A percentile compares a stretch with the other conserved stretches of the same genome.
These are phyloP conservation scores for Syritta pipiens DNA, from an alignment of 2,888 invertebrate species.

Conservation along the genomic window DNA sequence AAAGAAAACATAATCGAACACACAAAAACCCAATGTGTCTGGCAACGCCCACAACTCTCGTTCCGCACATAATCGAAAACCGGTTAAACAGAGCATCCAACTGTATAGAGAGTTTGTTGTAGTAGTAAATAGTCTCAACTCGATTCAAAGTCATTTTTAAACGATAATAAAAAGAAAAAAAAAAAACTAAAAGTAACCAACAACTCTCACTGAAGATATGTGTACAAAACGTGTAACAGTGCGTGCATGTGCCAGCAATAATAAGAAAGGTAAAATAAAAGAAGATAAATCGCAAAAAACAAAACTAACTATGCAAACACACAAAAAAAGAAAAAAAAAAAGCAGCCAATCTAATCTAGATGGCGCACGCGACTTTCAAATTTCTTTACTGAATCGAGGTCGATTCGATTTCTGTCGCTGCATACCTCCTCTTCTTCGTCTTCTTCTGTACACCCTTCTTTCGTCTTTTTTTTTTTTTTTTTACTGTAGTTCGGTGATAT, in stretches of 20 bases:
- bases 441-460: background rate
- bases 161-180: too few species aligned
- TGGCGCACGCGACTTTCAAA: slow-evolving; percentile 51
- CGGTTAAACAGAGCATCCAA: slow-evolving; percentile 59
- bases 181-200: slow-evolving; percentile 11
- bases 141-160: too few species aligned
- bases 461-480: too few species aligned
- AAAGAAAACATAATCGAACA: background rate
- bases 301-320: background rate
- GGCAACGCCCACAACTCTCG: slow-evolving; percentile 32
- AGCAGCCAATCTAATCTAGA: slow-evolving; percentile 28
- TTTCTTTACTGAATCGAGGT: slow-evolving; percentile 53
- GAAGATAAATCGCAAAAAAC: slow-evolving; percentile 12
- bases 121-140: slow-evolving; percentile 9
- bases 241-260: slow-evolving; percentile 5
- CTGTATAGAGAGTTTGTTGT: slow-evolving; percentile 34
- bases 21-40: slow-evolving; percentile 2
- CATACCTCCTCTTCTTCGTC: background rate
- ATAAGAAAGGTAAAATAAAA: background rate
- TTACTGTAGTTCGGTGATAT: too few species aligned
- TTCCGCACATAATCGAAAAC: slow-evolving; percentile 33
- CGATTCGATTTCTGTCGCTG: slow-evolving; percentile 37
- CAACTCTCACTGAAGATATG: slow-evolving; percentile 44
- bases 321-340: slow-evolving; percentile 8
- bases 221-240: background rate